Base-by-base conservation (phyloP, 2,113 vertebrate genomes). In the Nesoenas mayeri region DNA sequence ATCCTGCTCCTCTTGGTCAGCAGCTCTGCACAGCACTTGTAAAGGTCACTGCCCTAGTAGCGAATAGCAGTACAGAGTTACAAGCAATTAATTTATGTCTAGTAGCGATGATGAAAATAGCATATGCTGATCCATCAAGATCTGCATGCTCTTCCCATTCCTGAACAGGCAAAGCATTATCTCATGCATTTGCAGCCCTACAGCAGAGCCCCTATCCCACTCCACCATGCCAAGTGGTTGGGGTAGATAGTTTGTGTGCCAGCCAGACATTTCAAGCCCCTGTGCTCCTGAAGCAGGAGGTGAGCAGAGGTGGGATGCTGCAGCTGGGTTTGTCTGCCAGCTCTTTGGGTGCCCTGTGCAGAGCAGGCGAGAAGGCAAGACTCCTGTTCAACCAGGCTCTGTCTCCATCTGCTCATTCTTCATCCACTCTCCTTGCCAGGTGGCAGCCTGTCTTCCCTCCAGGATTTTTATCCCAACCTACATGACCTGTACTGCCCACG, bases 71-170 rank as follows among this genome's bases (percentile, higher is more conserved):
- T 40, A 71, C 62, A 75, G 16, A 53, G 34, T 22, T 80, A 71
- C 28, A 75, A 69, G 48, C 22, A 79, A 85, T 38, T 75, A 38
- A 73, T 79, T 91, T 91, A 36, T 56, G 31, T 78, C 44, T 67
- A 48, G 60, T 67, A 79, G 72, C 69, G 81, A 66, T 29, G 58
- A 87, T 25, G 28, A 94, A 74, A 95, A 89, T 34, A 93, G 42
- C 84, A 71, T 29, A 75, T n/a, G 91, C 58, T 78, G 77, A 72
- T 73, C 64, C 36, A 66, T 81, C 60, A 74, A 47, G 77, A 84
- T 84, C 56, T 86, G 47, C 5, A 4, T 54, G 34, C 29, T 89
- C 10, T 29, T 85, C 54, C 54, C 32, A 22, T 6, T 83, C 7
- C 38, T 42, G 38, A 29, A 25, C 20, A 73, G 75, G 56, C 34